Percentiles rank a stretch among this genome's conserved stretches.
Conservation (phyloP, 2,888 invertebrate species). For the Zygothrica quintamaculata region DNA sequence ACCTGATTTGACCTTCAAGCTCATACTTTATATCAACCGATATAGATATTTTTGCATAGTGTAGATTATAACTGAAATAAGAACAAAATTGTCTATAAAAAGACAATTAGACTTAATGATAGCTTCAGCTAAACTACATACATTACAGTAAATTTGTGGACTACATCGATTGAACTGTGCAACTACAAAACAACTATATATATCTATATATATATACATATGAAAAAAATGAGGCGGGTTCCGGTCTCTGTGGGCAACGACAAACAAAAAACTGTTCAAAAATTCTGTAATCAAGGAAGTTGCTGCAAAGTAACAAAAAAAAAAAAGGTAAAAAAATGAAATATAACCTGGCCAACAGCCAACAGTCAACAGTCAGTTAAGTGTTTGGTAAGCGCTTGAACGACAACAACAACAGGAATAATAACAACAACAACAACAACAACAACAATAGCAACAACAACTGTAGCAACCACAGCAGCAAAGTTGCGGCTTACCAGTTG, state of each 20-base stretch:
- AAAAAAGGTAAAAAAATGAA: too few relatives aligned
- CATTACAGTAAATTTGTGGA: conserved; percentile 54
- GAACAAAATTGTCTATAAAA: conserved; percentile 67
- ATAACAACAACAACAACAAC: too few relatives aligned
- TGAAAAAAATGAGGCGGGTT: conserved; percentile 23
- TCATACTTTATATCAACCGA: too few relatives aligned
- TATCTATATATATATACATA: too few relatives aligned
- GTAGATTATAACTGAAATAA: conserved; percentile 40
- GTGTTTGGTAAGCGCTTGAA: conserved; percentile 42
- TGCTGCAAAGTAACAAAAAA: too few relatives aligned
- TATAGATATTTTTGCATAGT: conserved; percentile 45
- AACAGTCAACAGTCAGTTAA: not conserved
- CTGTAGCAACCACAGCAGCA: conserved; percentile 29
- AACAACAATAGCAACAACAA: too few relatives aligned
- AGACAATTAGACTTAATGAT: conserved; percentile 79
- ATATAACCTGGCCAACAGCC: conserved; percentile 34
- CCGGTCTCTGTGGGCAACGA: conserved; percentile 26
- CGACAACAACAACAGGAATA: too few relatives aligned
- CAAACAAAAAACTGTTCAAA: conserved; percentile 24
- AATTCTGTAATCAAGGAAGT: conserved; percentile 74
- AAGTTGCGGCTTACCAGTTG: conserved; percentile 25
- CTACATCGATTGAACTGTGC: conserved; percentile 36
- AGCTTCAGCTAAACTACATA: conserved; percentile 64
- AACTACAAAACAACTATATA: conserved; percentile 27
- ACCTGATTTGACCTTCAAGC: too few relatives aligned